Percentiles rank a stretch among this genome's conserved stretches.
phyloP scores from a whole-genome alignment of 2,888 invertebrate genomes.

The Hecatera dysodea region DNA sequence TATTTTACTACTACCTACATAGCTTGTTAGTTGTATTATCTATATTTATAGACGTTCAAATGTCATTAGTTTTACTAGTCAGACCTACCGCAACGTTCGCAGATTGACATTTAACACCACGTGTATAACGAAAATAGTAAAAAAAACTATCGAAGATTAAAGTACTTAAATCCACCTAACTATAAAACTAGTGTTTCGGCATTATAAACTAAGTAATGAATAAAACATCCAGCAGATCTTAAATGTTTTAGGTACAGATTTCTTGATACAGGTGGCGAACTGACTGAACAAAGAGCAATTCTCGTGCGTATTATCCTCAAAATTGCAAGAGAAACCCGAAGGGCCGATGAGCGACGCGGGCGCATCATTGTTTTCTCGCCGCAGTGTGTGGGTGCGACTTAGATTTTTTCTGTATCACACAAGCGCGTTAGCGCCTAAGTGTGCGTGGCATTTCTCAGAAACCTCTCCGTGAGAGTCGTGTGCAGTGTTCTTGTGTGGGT shows the following conservation, averaged over 20 bases:
- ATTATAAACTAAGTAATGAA: background rate
- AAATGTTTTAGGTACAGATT: background rate
- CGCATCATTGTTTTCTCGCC: constrained; percentile 75
- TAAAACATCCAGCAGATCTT: background rate
- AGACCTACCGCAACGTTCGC: constrained; percentile 35
- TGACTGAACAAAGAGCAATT: constrained; percentile 30
- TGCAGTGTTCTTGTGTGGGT: constrained; percentile 68
- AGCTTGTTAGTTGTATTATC: background rate
- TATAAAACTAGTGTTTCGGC: background rate
- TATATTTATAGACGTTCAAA: background rate
- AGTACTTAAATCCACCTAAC: background rate
- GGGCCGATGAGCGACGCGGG: constrained; percentile 66
- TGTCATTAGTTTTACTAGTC: background rate
- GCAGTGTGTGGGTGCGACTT: constrained; percentile 74
- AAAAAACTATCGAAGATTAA: background rate
- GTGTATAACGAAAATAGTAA: constrained; percentile 15
- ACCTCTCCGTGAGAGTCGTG: constrained; percentile 67
- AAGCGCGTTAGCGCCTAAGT: constrained; percentile 52
- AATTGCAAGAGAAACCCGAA: constrained; percentile 71
- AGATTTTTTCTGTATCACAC: constrained; percentile 76
- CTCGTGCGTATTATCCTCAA: constrained; percentile 42
- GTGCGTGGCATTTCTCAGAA: constrained; percentile 79
- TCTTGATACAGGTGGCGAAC: background rate
- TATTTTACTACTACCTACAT: background rate
- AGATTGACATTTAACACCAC: constrained; percentile 22